Evolutionary conservation across 2,797 vertebrate species (phyloP).

Genomic region (Coreius guichenoti): DNA sequence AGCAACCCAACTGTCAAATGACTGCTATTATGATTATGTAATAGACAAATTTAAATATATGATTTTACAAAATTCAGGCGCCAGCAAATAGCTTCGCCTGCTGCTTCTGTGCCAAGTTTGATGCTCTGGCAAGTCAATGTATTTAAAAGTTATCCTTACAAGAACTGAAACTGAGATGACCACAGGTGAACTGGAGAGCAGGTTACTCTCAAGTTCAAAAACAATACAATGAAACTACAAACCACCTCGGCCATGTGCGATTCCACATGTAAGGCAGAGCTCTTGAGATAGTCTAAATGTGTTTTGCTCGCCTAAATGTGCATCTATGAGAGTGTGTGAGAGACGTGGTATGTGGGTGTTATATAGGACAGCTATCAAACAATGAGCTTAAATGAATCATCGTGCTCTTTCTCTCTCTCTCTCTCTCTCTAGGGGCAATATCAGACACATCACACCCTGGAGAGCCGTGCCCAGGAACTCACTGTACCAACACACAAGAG

Average conservation of each 20-base stretch:
- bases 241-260: not conserved
- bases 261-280: conserved; percentile 11
- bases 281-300: conserved; percentile 12
- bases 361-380: conserved; percentile 64
- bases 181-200: conserved; percentile 24
- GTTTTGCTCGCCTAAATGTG: not conserved
- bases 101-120: not conserved
- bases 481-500: conserved; percentile 51
- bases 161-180: conserved; percentile 16
- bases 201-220: conserved; percentile 14
- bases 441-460: conserved; percentile 45
- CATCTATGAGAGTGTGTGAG: conserved; percentile 28
- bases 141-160: conserved; percentile 10
- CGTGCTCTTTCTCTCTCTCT: conserved; percentile 44
- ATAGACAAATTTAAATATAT: not conserved
- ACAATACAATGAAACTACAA: not conserved
- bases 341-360: conserved; percentile 53
- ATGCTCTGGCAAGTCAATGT: not conserved
- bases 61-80: not conserved
- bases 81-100: not conserved
- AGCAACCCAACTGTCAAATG: conserved; percentile 27
- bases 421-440: conserved; percentile 47
- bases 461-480: conserved; percentile 57
- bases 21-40: conserved; percentile 7
- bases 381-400: conserved; percentile 65